Evolutionary conservation across 1,140 invertebrate genomes (phyloP), one percentile per base, ranked within the genome.

Genomic region (Pseudoatta argentina): DNA sequence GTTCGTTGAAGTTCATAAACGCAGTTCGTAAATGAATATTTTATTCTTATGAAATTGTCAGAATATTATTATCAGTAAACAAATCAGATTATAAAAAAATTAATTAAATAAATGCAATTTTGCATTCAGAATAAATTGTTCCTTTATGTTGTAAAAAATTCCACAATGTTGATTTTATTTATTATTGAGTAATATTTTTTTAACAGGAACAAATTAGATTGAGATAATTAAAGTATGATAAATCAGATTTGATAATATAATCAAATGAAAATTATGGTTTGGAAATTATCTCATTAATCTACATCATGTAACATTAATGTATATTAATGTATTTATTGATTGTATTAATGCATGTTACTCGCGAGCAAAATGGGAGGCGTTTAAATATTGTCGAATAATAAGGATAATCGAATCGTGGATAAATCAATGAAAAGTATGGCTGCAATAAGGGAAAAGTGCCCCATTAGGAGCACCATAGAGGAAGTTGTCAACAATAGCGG

Each of bases 401-500:
- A 27, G 51, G 16, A 39, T 18, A 55, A 21, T 57, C 53, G 18
- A 73, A 73, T 71, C 18, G 66, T 12, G 64, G 51, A 3, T 69
- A 67, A 82, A 39, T 72, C 44, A 53, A 53, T 67, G 34, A 48
- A 51, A 39, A 44, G 18, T 59, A n/a, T 6, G 24, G 6, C 18
- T 6, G 66, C 21, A 27, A 44, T 59, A n/a, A 12, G 4, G 53
- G 10, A 34, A 72, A 59, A 57, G 53, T 67, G 18, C 24, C 8
- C 30, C 3, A 61, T 63, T 48, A 82, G 57, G 27, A 59, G 44
- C 67, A 72, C 57, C 63, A 55, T 21, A 21, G 44, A 83, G 76
- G 82, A 89, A 85, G 72, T 87, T 87, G 71, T 64, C 87, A 75
- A 89, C 88, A 83, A 83, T 89, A 59, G 86, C 51, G 34, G 53